These are phyloP conservation scores for Lepus townsendii DNA, from an alignment of 2,797 vertebrate genomes.

Conservation along the genomic window DNA sequence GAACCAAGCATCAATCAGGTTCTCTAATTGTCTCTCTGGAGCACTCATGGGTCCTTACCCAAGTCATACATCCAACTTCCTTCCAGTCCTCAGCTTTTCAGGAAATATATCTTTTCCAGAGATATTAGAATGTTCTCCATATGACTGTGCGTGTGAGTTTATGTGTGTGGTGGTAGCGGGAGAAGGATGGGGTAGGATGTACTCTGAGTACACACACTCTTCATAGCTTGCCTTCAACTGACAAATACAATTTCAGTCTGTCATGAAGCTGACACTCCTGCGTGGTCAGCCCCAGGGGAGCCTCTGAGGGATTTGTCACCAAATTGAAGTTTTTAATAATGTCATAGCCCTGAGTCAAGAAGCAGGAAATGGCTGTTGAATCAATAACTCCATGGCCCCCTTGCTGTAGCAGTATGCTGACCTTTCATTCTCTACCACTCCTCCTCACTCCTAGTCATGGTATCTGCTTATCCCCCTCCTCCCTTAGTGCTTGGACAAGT, in stretches of 20 bases:
- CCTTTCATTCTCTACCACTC: background rate
- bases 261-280: slow-evolving; percentile 17
- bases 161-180: background rate
- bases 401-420: background rate
- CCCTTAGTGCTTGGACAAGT: background rate
- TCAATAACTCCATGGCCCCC: background rate
- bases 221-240: slow-evolving; percentile 5
- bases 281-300: background rate
- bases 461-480: background rate
- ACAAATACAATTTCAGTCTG: slow-evolving; percentile 57
- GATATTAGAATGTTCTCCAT: background rate
- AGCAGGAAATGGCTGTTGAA: slow-evolving; percentile 12
- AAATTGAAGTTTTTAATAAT: slow-evolving; percentile 59
- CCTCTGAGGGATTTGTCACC: slow-evolving; percentile 46
- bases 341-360: slow-evolving; percentile 8
- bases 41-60: background rate
- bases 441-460: background rate
- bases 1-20: background rate
- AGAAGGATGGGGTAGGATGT: background rate
- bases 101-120: background rate
- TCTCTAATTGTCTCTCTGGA: background rate
- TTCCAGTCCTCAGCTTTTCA: background rate
- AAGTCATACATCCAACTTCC: background rate
- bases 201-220: background rate
- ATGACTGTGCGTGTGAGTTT: background rate